Percentiles rank a stretch among this genome's conserved stretches.
Conservation (phyloP, 2,113 vertebrate species). For the Emydura subglobosa region DNA sequence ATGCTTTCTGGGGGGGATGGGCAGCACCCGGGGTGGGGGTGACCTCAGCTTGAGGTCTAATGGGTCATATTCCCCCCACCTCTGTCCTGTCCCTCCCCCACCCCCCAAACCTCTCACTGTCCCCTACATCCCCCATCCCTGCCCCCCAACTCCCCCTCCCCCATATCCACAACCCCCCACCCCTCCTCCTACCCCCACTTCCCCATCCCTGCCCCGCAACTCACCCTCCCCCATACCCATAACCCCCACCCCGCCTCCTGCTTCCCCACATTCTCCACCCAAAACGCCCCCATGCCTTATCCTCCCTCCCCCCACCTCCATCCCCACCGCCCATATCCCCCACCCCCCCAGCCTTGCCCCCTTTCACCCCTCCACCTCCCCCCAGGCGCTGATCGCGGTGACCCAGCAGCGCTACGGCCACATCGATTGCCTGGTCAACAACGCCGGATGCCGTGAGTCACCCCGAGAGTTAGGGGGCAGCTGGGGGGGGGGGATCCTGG, state of each 20-base stretch:
- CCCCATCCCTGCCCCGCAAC: too few species aligned
- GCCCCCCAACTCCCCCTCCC: background rate
- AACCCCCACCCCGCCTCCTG: too few species aligned
- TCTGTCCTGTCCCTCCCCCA: background rate
- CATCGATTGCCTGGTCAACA: constrained; percentile 89
- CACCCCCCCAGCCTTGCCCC: too few species aligned
- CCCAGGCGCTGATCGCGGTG: constrained; percentile 77
- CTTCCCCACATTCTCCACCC: too few species aligned
- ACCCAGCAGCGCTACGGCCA: constrained; percentile 75
- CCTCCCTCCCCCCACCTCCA: background rate
- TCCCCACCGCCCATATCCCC: background rate
- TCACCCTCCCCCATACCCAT: too few species aligned
- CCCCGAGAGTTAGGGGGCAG: background rate
- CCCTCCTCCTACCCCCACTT: too few species aligned
- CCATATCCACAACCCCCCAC: too few species aligned
- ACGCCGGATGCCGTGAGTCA: constrained; percentile 85
- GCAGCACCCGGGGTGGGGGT: background rate
- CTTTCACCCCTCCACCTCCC: background rate
- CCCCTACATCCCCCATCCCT: too few species aligned
- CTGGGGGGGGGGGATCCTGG: too few species aligned
- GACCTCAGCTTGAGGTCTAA: background rate
- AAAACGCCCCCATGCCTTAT: background rate
- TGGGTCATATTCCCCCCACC: background rate
- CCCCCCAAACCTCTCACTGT: too few species aligned
- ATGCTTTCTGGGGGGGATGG: background rate